These are phyloP conservation scores for Monarcha castaneiventris DNA, from an alignment of 2,113 vertebrate species.

Conservation along the genomic window DNA sequence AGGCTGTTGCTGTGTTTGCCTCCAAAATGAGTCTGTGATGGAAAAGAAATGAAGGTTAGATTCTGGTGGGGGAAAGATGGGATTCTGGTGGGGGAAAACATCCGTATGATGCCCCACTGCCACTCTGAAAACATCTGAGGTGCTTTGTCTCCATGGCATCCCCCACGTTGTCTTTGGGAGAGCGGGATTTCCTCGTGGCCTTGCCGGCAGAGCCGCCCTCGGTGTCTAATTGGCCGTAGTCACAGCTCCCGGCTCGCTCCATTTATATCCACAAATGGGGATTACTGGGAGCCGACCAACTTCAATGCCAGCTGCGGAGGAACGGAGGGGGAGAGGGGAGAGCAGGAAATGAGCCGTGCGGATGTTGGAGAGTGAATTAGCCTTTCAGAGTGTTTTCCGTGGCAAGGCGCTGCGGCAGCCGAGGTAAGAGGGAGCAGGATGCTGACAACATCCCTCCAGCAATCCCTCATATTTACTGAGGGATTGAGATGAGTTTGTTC, in stretches of 20 bases:
- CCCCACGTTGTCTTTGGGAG: fast-evolving
- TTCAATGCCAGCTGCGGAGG: not conserved
- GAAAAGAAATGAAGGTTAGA: not conserved
- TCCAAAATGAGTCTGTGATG: not conserved
- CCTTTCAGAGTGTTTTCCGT: slow-evolving; percentile 16
- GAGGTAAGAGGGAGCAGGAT: not conserved
- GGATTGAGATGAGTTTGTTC: slow-evolving; percentile 56
- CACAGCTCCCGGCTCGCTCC: not conserved
- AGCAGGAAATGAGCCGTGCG: slow-evolving; percentile 51
- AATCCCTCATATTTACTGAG: slow-evolving; percentile 55
- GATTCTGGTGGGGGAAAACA: not conserved
- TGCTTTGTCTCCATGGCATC: not conserved
- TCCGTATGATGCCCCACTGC: fast-evolving
- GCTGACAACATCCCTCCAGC: slow-evolving; percentile 46
- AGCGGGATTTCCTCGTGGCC: not conserved
- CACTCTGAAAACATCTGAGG: not conserved
- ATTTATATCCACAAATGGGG: not conserved
- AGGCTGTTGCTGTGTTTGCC: not conserved
- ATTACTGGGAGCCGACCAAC: slow-evolving; percentile 7
- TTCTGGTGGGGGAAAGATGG: not conserved
- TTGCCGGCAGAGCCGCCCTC: not conserved
- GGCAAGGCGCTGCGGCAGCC: not conserved
- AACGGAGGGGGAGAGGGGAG: not conserved
- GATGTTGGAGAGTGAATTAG: slow-evolving; percentile 54
- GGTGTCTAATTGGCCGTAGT: not conserved